Conservation (phyloP, 2,888 invertebrate species). For the Trissolcus japonicus region DNA sequence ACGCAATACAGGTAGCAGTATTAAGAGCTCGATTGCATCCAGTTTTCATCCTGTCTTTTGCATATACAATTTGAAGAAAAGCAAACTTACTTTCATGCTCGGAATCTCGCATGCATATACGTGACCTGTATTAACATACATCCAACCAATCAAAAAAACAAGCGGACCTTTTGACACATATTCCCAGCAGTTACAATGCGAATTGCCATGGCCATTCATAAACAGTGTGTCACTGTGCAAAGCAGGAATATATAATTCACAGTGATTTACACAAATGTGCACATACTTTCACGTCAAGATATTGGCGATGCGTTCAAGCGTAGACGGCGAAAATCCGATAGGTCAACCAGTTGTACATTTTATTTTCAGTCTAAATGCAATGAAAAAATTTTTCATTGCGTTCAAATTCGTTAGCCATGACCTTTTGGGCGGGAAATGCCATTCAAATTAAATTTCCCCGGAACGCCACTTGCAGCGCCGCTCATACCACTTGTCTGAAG, state of each 20-base stretch:
- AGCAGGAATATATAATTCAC: constrained; percentile 4
- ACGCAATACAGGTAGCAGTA: too few relatives aligned
- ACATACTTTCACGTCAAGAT: constrained; percentile 63
- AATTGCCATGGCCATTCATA: too few relatives aligned
- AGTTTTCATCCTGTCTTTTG: too few relatives aligned
- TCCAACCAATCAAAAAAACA: too few relatives aligned
- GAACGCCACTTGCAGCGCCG: constrained; percentile 11
- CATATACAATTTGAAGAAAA: neutral
- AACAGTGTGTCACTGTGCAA: too few relatives aligned
- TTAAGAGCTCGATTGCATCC: too few relatives aligned
- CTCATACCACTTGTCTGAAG: constrained; percentile 54
- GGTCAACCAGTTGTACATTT: constrained; percentile 62
- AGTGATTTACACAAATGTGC: constrained; percentile 34
- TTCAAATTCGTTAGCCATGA: constrained; percentile 25
- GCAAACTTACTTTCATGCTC: neutral
- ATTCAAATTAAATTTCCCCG: constrained; percentile 36
- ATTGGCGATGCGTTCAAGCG: constrained; percentile 62
- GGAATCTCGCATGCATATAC: neutral
- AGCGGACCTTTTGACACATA: too few relatives aligned
- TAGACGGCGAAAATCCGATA: constrained; percentile 66
- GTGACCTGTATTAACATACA: too few relatives aligned
- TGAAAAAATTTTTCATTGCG: constrained; percentile 40
- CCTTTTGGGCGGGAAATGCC: constrained; percentile 25
- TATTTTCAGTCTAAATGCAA: constrained; percentile 63
- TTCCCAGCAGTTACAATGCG: too few relatives aligned